Evolutionary conservation across 2,888 invertebrate genomes (phyloP).

Genomic region (Abrostola tripartita): DNA sequence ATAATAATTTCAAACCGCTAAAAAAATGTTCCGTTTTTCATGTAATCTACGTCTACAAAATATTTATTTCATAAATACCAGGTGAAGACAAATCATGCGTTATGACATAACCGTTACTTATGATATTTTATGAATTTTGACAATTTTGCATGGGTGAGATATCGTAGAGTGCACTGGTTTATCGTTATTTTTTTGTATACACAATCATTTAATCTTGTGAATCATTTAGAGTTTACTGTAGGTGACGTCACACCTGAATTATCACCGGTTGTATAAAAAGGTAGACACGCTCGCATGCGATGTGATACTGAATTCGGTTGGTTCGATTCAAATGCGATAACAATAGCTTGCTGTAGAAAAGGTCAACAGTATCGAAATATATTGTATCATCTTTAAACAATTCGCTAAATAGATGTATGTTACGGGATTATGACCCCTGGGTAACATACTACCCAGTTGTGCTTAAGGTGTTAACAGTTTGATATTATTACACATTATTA

Average conservation of each 20-base stretch:
- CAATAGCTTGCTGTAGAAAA: conserved; percentile 19
- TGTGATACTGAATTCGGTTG: conserved; percentile 60
- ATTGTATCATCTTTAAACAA: background rate
- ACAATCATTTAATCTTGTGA: conserved; percentile 68
- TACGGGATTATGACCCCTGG: background rate
- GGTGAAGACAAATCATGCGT: background rate
- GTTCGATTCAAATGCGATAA: conserved; percentile 45
- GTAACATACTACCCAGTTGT: too few species aligned
- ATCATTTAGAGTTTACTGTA: conserved; percentile 63
- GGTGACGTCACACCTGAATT: conserved; percentile 79
- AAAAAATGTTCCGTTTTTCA: background rate
- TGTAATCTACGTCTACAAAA: background rate
- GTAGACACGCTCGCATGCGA: conserved; percentile 76
- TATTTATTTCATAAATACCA: background rate
- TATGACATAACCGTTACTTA: background rate
- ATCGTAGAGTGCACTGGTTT: conserved; percentile 63
- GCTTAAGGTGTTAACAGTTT: too few species aligned
- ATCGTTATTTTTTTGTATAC: conserved; percentile 65
- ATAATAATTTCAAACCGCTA: background rate
- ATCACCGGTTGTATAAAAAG: conserved; percentile 82
- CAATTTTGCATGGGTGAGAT: conserved; percentile 23
- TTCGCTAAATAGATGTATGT: background rate
- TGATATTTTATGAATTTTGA: conserved; percentile 15
- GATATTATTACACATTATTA: too few species aligned
- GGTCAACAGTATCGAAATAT: background rate